Percentiles rank a stretch among this genome's conserved stretches.
These are phyloP conservation scores for Pseudomyrmex dendroicus DNA, from an alignment of 1,140 invertebrate species.

Conservation along the genomic window DNA sequence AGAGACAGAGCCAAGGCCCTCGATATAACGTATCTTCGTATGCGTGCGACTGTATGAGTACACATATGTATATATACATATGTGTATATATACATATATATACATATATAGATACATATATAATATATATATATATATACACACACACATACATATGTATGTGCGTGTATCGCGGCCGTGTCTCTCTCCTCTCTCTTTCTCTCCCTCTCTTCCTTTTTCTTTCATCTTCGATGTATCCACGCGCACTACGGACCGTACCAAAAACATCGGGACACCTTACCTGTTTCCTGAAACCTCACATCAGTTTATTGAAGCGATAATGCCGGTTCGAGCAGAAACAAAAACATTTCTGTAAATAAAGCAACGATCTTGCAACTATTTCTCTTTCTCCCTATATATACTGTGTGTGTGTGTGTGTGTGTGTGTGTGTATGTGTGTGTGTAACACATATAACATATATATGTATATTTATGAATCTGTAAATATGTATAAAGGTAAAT, in stretches of 20 bases:
- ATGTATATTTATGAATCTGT: neutral
- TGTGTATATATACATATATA: slow-evolving; percentile 24
- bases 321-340: slow-evolving; percentile 15
- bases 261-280: slow-evolving; percentile 72
- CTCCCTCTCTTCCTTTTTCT: neutral
- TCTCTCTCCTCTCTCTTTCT: slow-evolving; percentile 18
- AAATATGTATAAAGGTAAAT: too few species aligned
- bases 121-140: slow-evolving; percentile 7
- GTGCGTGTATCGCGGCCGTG: slow-evolving; percentile 41
- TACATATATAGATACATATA: neutral
- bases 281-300: slow-evolving; percentile 45
- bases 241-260: slow-evolving; percentile 59
- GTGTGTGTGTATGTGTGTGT: neutral
- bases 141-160: slow-evolving; percentile 9
- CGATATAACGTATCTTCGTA: slow-evolving; percentile 60
- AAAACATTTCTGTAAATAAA: slow-evolving; percentile 59
- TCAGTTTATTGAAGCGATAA: slow-evolving; percentile 63
- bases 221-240: slow-evolving; percentile 61
- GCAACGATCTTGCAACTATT: slow-evolving; percentile 16
- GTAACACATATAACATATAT: neutral
- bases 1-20: slow-evolving; percentile 74
- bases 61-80: slow-evolving; percentile 44
- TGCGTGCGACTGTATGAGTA: slow-evolving; percentile 40
- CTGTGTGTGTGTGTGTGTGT: neutral
- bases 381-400: slow-evolving; percentile 7